phyloP scores from a whole-genome alignment of 92 coral and sea anemone genomes.

The Nematostella vectensis region DNA sequence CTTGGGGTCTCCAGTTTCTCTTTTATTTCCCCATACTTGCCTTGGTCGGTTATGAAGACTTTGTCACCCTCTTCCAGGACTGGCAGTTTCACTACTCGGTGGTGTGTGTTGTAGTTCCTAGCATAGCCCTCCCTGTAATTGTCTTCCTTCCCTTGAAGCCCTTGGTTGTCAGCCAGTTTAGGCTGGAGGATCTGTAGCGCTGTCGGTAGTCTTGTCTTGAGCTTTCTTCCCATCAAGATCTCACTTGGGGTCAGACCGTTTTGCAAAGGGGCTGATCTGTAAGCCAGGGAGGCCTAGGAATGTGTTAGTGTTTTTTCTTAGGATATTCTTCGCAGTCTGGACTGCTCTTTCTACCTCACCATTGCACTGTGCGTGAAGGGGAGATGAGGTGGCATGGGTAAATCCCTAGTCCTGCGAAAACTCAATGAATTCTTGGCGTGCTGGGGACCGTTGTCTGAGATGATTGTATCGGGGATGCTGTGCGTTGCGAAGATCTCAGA shows the following conservation, averaged over 20 bases:
- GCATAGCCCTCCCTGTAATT: not conserved
- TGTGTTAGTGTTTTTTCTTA: constrained; percentile 3
- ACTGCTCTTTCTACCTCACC: constrained; percentile 23
- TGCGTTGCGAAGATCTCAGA: constrained; percentile 37
- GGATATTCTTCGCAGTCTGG: constrained; percentile 8
- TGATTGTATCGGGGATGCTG: constrained; percentile 28
- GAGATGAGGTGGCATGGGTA: constrained; percentile 12
- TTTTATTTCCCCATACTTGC: not conserved
- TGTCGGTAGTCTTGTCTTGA: not conserved
- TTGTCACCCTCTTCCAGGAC: not conserved
- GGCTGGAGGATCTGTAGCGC: not conserved
- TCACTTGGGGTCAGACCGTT: constrained; percentile 6
- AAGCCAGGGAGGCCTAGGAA: constrained; percentile 10
- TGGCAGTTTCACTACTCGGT: not conserved
- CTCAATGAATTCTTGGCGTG: constrained; percentile 7
- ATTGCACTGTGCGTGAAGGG: constrained; percentile 8
- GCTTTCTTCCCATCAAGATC: constrained; percentile 14
- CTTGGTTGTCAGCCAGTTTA: not conserved
- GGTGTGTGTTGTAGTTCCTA: not conserved
- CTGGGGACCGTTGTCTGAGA: constrained; percentile 17
- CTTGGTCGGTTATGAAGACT: not conserved
- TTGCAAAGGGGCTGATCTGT: constrained; percentile 4
- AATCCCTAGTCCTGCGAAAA: constrained; percentile 10
- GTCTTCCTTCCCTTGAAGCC: not conserved
- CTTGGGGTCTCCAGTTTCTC: not conserved